phyloP scores from a whole-genome alignment of 2,888 invertebrate species.

The Rhopalosiphum nymphaeae region DNA sequence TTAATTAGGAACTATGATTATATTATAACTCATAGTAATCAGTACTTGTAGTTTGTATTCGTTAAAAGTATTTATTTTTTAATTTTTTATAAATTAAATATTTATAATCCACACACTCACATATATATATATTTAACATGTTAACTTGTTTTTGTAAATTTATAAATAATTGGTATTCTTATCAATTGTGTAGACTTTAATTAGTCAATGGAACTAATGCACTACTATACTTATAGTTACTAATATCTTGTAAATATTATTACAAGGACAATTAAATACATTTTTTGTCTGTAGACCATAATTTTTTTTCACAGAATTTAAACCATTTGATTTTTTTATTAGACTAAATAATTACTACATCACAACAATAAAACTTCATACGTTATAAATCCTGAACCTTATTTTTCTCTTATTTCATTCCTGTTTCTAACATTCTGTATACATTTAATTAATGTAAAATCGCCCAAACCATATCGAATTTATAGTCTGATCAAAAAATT shows the following conservation, averaged over 20 bases:
- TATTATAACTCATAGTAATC: background rate
- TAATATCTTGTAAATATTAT: background rate
- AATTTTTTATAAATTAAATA: slow-evolving; percentile 9
- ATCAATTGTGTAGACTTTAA: background rate
- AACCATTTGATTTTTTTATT: background rate
- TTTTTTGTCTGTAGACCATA: background rate
- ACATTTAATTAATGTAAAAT: background rate
- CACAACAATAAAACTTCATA: background rate
- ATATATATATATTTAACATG: background rate
- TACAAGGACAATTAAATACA: background rate
- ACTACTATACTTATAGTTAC: background rate
- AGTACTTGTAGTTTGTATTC: background rate
- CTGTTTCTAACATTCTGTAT: background rate
- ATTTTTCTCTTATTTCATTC: background rate
- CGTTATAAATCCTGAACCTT: background rate
- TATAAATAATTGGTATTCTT: background rate
- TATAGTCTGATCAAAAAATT: background rate
- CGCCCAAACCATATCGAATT: background rate
- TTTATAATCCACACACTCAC: background rate
- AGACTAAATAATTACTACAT: background rate
- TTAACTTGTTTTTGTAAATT: background rate
- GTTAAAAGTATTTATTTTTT: background rate
- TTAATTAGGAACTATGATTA: background rate
- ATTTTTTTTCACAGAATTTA: background rate
- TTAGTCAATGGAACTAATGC: background rate